phyloP scores from a whole-genome alignment of 2,797 vertebrate species.

The Stomatorhinus walkeri region DNA sequence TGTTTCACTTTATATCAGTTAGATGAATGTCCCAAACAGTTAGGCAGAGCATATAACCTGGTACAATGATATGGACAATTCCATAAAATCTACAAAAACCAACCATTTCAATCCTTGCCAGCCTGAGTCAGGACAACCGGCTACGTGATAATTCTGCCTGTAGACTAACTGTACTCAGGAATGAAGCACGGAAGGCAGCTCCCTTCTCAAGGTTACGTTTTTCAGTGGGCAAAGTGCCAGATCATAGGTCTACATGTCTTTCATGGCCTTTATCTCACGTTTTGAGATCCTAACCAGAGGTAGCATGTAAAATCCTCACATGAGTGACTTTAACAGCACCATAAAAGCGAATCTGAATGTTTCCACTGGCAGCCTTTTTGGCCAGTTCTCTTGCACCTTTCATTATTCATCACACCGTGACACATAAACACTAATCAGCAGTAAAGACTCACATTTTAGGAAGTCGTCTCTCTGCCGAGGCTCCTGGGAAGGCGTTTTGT shows the following conservation, averaged over 20 bases:
- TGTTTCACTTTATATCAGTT: background rate
- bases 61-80: background rate
- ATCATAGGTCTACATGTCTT: conserved; percentile 14
- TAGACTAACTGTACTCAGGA: conserved; percentile 36
- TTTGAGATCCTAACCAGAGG: background rate
- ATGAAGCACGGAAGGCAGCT: conserved; percentile 36
- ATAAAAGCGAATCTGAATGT: background rate
- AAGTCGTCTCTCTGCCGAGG: conserved; percentile 61
- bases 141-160: background rate
- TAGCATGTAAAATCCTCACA: background rate
- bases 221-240: conserved; percentile 25
- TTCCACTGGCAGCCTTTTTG: background rate
- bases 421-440: conserved; percentile 23
- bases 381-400: background rate
- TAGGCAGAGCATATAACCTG: background rate
- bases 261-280: conserved; percentile 6
- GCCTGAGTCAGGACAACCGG: background rate
- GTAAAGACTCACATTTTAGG: conserved; percentile 60
- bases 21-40: background rate
- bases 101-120: background rate
- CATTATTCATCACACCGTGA: conserved; percentile 9
- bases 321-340: background rate
- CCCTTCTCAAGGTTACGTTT: conserved; percentile 28
- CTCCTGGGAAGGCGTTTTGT: conserved; percentile 54
- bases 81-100: background rate